Conservation (phyloP, 2,888 invertebrate genomes). For the Cheilosia impressa region DNA sequence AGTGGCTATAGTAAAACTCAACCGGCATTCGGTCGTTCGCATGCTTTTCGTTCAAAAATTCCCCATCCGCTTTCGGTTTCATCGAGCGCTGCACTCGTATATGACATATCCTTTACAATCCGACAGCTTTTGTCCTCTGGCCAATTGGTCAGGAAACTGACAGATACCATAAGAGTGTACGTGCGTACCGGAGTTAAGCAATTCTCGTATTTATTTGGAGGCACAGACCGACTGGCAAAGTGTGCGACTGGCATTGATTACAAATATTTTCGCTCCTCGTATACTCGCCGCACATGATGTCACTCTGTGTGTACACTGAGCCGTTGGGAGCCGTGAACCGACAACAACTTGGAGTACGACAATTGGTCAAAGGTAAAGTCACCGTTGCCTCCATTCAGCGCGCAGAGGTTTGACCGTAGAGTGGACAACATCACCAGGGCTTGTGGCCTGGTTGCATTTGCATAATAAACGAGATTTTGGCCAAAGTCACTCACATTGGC, state of each 20-base stretch:
- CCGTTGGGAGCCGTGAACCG: conserved; percentile 3
- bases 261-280: conserved; percentile 63
- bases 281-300: conserved; percentile 19
- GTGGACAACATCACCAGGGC: conserved; percentile 27
- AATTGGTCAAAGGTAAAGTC: conserved; percentile 41
- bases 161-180: conserved; percentile 36
- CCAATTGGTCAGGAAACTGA: conserved; percentile 71
- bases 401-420: conserved; percentile 1
- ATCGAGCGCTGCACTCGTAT: conserved; percentile 16
- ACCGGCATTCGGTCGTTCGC: conserved; percentile 43
- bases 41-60: conserved; percentile 43
- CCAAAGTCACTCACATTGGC: conserved; percentile 72
- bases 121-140: conserved; percentile 63
- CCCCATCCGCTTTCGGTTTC: conserved; percentile 64
- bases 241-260: conserved; percentile 68
- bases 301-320: not conserved
- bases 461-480: conserved; percentile 75
- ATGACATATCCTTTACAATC: conserved; percentile 72
- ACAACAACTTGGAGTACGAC: conserved; percentile 44
- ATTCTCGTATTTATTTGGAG: conserved; percentile 39
- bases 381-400: not conserved
- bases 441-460: conserved; percentile 67
- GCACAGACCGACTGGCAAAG: conserved; percentile 24
- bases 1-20: not conserved
- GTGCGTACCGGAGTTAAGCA: conserved; percentile 24